Percentiles rank a stretch among this genome's conserved stretches.
Evolutionary conservation across 2,888 invertebrate genomes (phyloP).

Genomic region (Stenolophus ochropezus): DNA sequence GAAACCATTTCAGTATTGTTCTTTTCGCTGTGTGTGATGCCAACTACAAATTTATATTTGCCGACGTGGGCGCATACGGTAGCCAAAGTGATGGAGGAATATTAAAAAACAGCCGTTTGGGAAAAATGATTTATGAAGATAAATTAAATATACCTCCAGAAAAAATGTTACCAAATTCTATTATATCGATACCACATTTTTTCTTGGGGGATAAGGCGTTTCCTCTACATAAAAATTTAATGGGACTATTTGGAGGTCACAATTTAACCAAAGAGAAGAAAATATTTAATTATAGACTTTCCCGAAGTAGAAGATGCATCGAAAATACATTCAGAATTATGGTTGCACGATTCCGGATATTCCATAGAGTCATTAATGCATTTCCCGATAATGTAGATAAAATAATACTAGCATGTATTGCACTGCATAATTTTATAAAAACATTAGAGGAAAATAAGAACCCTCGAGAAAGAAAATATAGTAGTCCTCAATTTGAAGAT

Average conservation of each 20-base stretch:
- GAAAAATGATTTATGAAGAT: slow-evolving; percentile 59
- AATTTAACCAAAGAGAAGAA: slow-evolving; percentile 62
- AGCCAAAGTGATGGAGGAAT: slow-evolving; percentile 63
- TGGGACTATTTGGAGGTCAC: slow-evolving; percentile 61
- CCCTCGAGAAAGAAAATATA: neutral
- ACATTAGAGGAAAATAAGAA: neutral
- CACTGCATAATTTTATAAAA: slow-evolving; percentile 28
- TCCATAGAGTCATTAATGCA: neutral
- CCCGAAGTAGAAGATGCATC: slow-evolving; percentile 55
- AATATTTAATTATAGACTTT: slow-evolving; percentile 64
- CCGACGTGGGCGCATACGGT: slow-evolving; percentile 64
- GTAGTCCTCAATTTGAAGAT: neutral
- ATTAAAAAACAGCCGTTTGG: slow-evolving; percentile 57
- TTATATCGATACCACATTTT: slow-evolving; percentile 63
- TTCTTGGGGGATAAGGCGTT: slow-evolving; percentile 66
- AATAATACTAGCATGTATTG: neutral
- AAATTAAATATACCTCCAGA: slow-evolving; percentile 63
- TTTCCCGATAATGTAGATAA: slow-evolving; percentile 9
- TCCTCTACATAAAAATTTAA: slow-evolving; percentile 61
- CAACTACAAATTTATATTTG: slow-evolving; percentile 51
- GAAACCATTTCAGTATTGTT: neutral
- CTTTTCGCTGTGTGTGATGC: neutral
- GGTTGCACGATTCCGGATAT: slow-evolving; percentile 23
- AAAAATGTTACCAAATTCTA: slow-evolving; percentile 63
- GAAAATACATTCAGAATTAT: slow-evolving; percentile 36